A percentile compares a stretch with the other conserved stretches of the same genome.
phyloP scores from a whole-genome alignment of 2,888 invertebrate species.

The Alitta virens region DNA sequence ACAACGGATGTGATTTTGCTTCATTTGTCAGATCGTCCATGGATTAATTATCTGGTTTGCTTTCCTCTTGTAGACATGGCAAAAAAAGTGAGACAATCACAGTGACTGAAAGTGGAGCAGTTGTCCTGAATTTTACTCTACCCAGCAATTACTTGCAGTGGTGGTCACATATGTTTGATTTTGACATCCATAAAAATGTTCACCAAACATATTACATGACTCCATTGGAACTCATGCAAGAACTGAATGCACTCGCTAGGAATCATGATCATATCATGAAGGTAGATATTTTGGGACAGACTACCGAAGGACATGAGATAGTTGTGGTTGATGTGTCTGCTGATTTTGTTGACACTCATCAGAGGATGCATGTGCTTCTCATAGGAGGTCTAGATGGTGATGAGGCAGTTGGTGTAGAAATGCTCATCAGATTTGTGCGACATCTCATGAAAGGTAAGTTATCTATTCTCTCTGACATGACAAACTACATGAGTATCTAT shows the following conservation, averaged over 20 bases:
- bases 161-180: slow-evolving; percentile 65
- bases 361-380: slow-evolving; percentile 31
- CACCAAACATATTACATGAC: slow-evolving; percentile 65
- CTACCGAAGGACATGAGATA: not conserved
- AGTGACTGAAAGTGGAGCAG: slow-evolving; percentile 63
- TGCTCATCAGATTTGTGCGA: slow-evolving; percentile 65
- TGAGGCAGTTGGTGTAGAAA: slow-evolving; percentile 48
- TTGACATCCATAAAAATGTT: slow-evolving; percentile 57
- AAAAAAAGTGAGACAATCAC: slow-evolving; percentile 65
- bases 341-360: not conserved
- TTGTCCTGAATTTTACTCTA: slow-evolving; percentile 74
- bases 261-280: slow-evolving; percentile 61
- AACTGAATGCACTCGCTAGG: slow-evolving; percentile 70
- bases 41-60: not conserved
- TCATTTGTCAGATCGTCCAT: not conserved
- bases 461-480: not conserved
- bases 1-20: not conserved
- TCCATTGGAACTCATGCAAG: slow-evolving; percentile 66
- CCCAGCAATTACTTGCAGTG: slow-evolving; percentile 63
- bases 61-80: slow-evolving; percentile 34
- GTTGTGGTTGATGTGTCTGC: not conserved
- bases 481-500: no score
- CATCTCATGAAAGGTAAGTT: slow-evolving; percentile 64
- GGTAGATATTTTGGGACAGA: not conserved
- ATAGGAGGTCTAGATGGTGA: slow-evolving; percentile 67